These are phyloP conservation scores for Trachelipus rathkii DNA, from an alignment of 1,140 invertebrate species.

Conservation along the genomic window DNA sequence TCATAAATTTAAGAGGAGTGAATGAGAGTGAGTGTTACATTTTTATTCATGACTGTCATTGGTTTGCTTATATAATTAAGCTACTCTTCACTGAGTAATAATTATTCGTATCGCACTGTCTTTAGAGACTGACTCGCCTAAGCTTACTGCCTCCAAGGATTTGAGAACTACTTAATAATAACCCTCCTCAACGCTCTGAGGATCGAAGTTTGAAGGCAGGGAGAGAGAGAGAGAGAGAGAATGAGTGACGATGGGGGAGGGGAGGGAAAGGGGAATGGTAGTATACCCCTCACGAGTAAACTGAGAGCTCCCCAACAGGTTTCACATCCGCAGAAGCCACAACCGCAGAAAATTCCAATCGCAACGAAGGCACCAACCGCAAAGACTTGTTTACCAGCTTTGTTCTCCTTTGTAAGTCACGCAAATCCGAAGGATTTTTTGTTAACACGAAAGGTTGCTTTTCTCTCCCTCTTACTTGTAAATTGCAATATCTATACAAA, in stretches of 20 bases:
- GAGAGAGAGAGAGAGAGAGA: no score
- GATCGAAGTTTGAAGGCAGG: not conserved
- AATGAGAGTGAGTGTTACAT: no score
- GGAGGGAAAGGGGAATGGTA: not conserved
- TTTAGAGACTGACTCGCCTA: not conserved
- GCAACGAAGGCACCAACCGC: not conserved
- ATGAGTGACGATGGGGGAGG: not conserved
- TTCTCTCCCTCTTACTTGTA: no score
- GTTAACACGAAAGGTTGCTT: not conserved
- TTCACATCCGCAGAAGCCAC: not conserved
- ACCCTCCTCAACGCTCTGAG: not conserved
- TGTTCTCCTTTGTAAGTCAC: not conserved
- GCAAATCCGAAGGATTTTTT: not conserved
- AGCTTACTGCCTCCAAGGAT: not conserved
- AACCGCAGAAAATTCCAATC: not conserved
- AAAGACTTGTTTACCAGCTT: not conserved
- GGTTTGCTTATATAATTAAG: no score
- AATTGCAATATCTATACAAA: no score
- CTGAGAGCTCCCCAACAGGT: slow-evolving; percentile 7
- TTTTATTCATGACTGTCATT: no score
- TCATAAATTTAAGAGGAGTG: no score
- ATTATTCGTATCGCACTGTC: not conserved
- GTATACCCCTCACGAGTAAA: not conserved
- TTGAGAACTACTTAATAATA: not conserved
- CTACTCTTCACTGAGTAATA: no score